Evolutionary conservation across 1,140 invertebrate species (phyloP).

Genomic region (Caenorhabditis tropicalis): DNA sequence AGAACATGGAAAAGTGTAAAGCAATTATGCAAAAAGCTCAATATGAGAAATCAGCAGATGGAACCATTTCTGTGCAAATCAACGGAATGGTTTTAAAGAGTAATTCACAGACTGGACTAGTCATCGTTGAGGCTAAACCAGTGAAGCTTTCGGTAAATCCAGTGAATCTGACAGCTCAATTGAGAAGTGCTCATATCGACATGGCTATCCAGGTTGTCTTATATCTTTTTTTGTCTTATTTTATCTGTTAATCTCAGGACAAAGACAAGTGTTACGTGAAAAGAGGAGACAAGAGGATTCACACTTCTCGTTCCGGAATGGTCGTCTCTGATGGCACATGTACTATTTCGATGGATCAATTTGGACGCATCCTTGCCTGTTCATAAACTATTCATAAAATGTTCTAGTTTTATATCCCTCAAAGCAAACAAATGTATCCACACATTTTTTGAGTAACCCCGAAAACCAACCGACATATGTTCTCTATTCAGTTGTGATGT

Average conservation of each 20-base stretch:
- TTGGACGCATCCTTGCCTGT: conserved; percentile 37
- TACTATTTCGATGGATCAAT: conserved; percentile 49
- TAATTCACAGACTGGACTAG: conserved; percentile 9
- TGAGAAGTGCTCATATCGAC: conserved; percentile 44
- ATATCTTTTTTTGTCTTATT: neutral
- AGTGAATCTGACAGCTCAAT: conserved; percentile 19
- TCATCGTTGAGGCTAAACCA: conserved; percentile 41
- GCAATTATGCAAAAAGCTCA: neutral
- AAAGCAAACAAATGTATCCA: too few relatives aligned
- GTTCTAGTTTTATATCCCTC: too few relatives aligned
- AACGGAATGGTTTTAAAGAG: conserved; percentile 40
- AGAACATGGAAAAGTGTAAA: conserved; percentile 26
- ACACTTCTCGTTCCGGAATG: conserved; percentile 54
- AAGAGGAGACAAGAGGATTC: conserved; percentile 42
- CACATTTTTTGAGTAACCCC: too few relatives aligned
- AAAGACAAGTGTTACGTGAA: conserved; percentile 48
- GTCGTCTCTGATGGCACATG: conserved; percentile 47
- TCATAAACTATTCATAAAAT: neutral
- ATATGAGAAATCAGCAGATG: conserved; percentile 47
- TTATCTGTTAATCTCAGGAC: conserved; percentile 18
- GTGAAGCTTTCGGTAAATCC: conserved; percentile 42
- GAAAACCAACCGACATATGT: neutral
- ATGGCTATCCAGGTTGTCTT: conserved; percentile 39
- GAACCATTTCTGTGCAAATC: conserved; percentile 39
- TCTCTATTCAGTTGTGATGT: neutral